Base-by-base conservation (phyloP, 92 coral and sea anemone species). In the Porites rus region DNA sequence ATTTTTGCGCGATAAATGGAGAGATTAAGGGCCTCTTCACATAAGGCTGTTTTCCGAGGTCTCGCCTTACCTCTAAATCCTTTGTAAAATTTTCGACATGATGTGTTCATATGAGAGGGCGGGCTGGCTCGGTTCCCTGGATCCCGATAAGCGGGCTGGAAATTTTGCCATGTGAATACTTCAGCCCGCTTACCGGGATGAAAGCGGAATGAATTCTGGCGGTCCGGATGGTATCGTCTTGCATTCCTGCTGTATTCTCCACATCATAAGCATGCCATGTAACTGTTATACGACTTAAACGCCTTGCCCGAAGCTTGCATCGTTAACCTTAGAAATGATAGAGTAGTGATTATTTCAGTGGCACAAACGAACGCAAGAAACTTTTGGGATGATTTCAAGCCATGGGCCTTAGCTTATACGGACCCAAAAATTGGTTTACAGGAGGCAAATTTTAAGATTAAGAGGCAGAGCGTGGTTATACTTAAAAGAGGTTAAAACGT, bases 291-390 rank as follows among this genome's bases (percentile, higher is more conserved):
- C 21, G 14, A 79, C 60, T 1, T 31, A 17, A 65, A 79, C 51
- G 84, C 64, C 18, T 79, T 74, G 84, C 75, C 84, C 19, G 75
- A 79, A 25, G 75, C 84, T 64, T 79, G 84, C 62, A 79, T 79
- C 62, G 24, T 63, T 14, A 79, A 79, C 61, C 56, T 79, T 17
- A 38, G 20, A 31, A 79, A 64, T 13, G 28, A 59, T 8, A 65
- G 74, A 59, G 53, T 22, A 79, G 84, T 79, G 2, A 79, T 79
- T 31, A 51, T n/a, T 3, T 17, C 13, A 52, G 84, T 79, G 14
- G 84, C 75, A 24, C 22, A 24, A 79, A 65, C 28, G 70, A 65
- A 20, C 70, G 43, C 70, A 31, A 65, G 25, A n/a, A 19, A 0
- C 69, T 65, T 21, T 10, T 43, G 69, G 7, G 21, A 9, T n/a